Evolutionary conservation across 2,797 vertebrate genomes (phyloP), one percentile per base, ranked within the genome.

Genomic region (Sebastiscus albofasciatus): DNA sequence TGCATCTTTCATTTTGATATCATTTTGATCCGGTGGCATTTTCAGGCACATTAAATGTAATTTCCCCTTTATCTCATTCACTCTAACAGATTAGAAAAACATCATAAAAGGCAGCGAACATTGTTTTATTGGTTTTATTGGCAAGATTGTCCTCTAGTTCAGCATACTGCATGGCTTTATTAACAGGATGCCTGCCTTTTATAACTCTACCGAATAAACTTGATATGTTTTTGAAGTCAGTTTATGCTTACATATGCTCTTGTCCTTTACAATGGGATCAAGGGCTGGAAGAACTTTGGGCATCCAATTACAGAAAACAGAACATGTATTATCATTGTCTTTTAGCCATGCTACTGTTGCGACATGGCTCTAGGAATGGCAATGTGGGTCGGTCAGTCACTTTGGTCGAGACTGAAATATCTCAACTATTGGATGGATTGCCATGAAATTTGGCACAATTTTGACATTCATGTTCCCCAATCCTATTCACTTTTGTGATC

Each of bases 41-140:
- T 72, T 62, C 10, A 71, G 11, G 42, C 54, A 34, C 20, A 58
- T 79, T 46, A 49, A 72, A 68, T 77, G 13, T 6, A 12, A 74
- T 60, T 52, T 31, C 22, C 58, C 13, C 18, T 18, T 52, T 34
- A 33, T 75, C 33, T 59, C 27, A 42, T 80, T n/a, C 4, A 2
- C 3, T 16, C 24, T 67, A 24, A 27, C 24, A 68, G 3, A 75
- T 1, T 2, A 73, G 3, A 75, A 8, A 8, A 39, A 18, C 12
- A n/a, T 52, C 4, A 33, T 8, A 31, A 61, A 70, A 70, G 26
- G 8, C 34, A 73, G 7, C 14, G 16, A 58, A 34, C 49, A 46
- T 59, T 49, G 24, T 61, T 81, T 72, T 20, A 54, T 27, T 72
- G 54, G n/a, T 69, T 65, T 76, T 62, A 16, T 33, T 66, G 67